Percentiles rank a stretch among this genome's conserved stretches.
Evolutionary conservation across 2,888 invertebrate species (phyloP).

Genomic region (Brachypterus glaber): DNA sequence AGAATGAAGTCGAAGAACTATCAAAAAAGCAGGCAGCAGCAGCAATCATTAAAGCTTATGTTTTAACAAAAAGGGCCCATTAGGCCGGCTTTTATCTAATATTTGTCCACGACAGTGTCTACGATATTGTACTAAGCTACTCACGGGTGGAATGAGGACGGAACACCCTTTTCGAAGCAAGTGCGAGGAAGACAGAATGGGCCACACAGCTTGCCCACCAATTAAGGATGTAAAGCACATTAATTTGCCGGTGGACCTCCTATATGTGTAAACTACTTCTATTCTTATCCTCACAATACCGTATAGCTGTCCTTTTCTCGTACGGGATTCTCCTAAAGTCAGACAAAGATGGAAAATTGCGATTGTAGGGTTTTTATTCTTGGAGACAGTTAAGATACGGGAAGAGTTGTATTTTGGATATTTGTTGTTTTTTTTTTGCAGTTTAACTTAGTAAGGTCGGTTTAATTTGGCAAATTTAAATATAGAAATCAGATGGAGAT

Average conservation of each 20-base stretch:
- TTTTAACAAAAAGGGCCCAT: conserved; percentile 40
- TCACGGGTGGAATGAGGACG: conserved; percentile 27
- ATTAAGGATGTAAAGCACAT: conserved; percentile 44
- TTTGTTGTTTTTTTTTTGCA: conserved; percentile 22
- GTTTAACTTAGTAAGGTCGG: conserved; percentile 24
- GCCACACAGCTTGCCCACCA: conserved; percentile 41
- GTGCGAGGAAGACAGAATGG: conserved; percentile 27
- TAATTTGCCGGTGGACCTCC: conserved; percentile 42
- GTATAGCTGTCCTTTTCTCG: conserved; percentile 9
- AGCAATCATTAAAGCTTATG: conserved; percentile 36
- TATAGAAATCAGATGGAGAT: too few species aligned
- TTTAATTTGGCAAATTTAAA: too few species aligned
- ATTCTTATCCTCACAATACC: conserved; percentile 17
- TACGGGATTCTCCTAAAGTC: conserved; percentile 3
- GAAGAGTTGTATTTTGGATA: conserved; percentile 18
- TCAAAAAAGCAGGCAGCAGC: too few species aligned
- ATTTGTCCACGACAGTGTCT: conserved; percentile 40
- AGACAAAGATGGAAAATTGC: conserved; percentile 12
- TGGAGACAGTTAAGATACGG: conserved; percentile 19
- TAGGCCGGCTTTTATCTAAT: conserved; percentile 41
- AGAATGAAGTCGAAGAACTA: too few species aligned
- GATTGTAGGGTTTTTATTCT: too few species aligned
- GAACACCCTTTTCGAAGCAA: conserved; percentile 14
- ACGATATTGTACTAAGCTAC: conserved; percentile 29
- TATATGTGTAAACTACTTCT: conserved; percentile 32